These are phyloP conservation scores for Tyto alba DNA, from an alignment of 2,113 vertebrate genomes.

Conservation along the genomic window DNA sequence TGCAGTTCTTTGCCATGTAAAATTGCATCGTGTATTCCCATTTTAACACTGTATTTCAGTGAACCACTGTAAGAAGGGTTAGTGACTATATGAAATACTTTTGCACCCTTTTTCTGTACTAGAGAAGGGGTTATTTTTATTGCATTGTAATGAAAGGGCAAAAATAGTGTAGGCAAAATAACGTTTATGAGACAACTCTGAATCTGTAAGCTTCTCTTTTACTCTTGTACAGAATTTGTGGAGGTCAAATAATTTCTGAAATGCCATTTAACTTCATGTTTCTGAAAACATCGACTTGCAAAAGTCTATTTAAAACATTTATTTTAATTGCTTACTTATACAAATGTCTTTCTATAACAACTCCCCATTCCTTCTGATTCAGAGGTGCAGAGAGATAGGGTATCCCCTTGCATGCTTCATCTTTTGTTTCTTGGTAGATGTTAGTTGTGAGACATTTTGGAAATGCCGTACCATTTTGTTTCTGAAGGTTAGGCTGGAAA, in stretches of 20 bases:
- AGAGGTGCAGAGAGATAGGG: not conserved
- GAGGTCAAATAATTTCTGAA: not conserved
- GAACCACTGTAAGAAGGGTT: not conserved
- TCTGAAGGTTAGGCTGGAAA: not conserved
- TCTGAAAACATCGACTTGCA: not conserved
- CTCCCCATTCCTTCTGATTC: not conserved
- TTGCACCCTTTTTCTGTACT: not conserved
- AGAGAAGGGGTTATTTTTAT: not conserved
- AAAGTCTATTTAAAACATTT: not conserved
- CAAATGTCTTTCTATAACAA: not conserved
- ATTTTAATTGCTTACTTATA: not conserved
- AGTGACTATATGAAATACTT: not conserved
- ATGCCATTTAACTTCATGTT: not conserved
- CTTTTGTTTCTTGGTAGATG: not conserved
- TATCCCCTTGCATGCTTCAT: not conserved
- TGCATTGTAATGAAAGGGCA: not conserved
- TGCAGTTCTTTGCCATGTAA: not conserved
- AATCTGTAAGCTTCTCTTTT: not conserved
- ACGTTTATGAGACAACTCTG: not conserved
- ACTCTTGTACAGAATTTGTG: not conserved
- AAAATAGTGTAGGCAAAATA: not conserved
- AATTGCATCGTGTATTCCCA: not conserved
- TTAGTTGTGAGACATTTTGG: not conserved
- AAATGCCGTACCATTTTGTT: not conserved
- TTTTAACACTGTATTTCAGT: not conserved